Evolutionary conservation across 2,113 vertebrate species (phyloP).

Genomic region (Callipepla squamata): DNA sequence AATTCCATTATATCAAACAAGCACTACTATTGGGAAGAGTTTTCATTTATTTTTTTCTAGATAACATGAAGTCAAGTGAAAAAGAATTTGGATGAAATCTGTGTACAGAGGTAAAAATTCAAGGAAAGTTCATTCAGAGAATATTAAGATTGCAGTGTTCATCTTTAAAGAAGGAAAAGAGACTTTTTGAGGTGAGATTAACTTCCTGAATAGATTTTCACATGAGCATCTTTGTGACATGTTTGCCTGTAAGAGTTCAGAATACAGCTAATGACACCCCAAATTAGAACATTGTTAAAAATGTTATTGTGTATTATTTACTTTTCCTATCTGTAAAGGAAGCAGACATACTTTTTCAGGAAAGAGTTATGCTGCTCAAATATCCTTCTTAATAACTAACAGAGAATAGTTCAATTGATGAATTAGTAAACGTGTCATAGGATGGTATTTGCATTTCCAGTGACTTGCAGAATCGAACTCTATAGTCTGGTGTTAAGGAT

Average conservation of each 20-base stretch:
- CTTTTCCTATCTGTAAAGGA: background rate
- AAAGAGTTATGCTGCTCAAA: background rate
- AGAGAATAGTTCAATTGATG: background rate
- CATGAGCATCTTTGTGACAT: fast-evolving
- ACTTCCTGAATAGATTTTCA: fast-evolving
- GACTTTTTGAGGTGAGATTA: background rate
- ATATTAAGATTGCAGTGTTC: background rate
- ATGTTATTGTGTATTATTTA: background rate
- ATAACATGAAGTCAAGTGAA: background rate
- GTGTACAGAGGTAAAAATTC: background rate
- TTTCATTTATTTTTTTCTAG: background rate
- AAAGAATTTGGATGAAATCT: background rate
- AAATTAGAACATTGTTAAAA: background rate
- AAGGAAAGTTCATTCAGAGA: background rate
- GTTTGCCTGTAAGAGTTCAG: background rate
- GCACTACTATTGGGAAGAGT: background rate
- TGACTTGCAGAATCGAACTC: too few species aligned
- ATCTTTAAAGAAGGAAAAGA: background rate
- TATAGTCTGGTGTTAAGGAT: too few species aligned
- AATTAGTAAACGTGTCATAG: background rate
- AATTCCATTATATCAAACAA: background rate
- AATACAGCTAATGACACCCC: background rate
- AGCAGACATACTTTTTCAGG: background rate
- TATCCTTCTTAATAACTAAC: background rate
- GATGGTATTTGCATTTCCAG: background rate